Evolutionary conservation across 1,140 invertebrate species (phyloP), one percentile per base, ranked within the genome.

Genomic region (Cheumatopsyche charites): DNA sequence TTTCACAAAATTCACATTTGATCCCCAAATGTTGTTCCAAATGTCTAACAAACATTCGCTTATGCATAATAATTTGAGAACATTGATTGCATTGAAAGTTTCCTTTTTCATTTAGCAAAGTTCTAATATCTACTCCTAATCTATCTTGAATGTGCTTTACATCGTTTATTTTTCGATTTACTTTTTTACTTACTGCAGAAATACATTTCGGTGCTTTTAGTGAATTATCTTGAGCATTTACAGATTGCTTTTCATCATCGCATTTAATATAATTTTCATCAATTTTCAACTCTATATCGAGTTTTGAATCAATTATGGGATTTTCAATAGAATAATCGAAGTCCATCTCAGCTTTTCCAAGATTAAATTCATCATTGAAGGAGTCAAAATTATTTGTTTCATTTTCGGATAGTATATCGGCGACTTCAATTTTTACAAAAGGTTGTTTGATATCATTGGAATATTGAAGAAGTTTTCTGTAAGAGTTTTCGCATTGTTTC

Each of bases 1-100:
- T 75, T 6, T 71, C 70, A 52, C 73, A 75, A 49, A 72, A 75
- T 23, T 69, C 72, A 47, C 66, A 65, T 58, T 75, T 75, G 25
- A 75, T 75, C 19, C 73, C 73, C 4, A 75, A 49, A 52, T 75
- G 73, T 19, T 41, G 42, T 25, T 75, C 73, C 12, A 75, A 58
- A 55, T 75, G 73, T 29, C 73, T 52, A 47, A 75, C 47, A 25
- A 75, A 75, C 0, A 58, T 25, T 47, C 73, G 17, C 41, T 45
- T 72, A 26, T 19, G 36, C 5, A 7, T 29, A 21, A 75, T 17
- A 26, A 21, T 43, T 11, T 63, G 15, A 4, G 73, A 62, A 47
- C 73, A 75, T 25, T 75, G 70, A 66, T 73, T 70, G 42, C 72
- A 73, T 45, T 73, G 61, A 29, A 52, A 73, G n/a, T 62, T 42